These are phyloP conservation scores for Phataginus tricuspis DNA, from an alignment of 2,797 vertebrate genomes.

Conservation along the genomic window DNA sequence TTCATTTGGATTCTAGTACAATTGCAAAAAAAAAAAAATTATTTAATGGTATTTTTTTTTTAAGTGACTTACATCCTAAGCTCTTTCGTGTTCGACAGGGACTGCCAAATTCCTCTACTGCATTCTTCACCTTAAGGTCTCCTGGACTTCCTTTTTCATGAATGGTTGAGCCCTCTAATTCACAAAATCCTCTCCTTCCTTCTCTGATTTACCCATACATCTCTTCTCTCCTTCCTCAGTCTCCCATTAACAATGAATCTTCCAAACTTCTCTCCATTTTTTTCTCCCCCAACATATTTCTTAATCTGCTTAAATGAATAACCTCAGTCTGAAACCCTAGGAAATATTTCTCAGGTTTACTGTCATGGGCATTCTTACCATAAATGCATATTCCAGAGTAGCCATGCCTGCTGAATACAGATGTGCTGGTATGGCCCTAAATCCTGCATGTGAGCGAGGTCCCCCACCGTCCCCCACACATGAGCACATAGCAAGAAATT, in stretches of 20 bases:
- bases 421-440: neutral
- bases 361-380: neutral
- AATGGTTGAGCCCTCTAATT: neutral
- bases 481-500: neutral
- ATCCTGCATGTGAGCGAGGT: neutral
- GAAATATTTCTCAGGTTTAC: neutral
- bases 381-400: neutral
- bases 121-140: neutral
- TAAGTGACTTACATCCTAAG: neutral
- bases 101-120: neutral
- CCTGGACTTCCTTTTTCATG: neutral
- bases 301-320: slow-evolving; percentile 1
- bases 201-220: neutral
- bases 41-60: neutral
- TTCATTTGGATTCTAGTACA: neutral
- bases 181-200: neutral
- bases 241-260: neutral
- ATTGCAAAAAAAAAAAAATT: slow-evolving; percentile 15
- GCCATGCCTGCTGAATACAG: neutral
- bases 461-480: neutral
- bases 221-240: neutral
- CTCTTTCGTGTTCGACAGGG: neutral
- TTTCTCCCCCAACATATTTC: neutral
- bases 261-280: neutral
- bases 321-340: neutral